Percentiles rank a stretch among this genome's conserved stretches.
Evolutionary conservation across 2,797 vertebrate genomes (phyloP).

Genomic region (Brotula barbata): DNA sequence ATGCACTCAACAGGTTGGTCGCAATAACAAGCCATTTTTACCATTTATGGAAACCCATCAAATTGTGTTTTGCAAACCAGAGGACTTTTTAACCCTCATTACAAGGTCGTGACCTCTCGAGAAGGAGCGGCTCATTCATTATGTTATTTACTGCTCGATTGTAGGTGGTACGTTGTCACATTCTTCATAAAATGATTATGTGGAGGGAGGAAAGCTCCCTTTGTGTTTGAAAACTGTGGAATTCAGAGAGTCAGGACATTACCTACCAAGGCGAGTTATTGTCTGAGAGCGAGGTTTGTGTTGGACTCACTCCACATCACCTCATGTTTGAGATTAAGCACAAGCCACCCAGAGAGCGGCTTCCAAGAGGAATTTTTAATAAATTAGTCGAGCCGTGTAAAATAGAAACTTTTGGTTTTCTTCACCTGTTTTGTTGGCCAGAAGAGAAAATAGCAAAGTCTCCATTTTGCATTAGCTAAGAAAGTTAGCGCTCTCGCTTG

Average conservation of each 20-base stretch:
- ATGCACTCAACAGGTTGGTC: conserved; percentile 32
- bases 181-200: conserved; percentile 38
- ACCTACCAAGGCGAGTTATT: conserved; percentile 61
- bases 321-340: conserved; percentile 75
- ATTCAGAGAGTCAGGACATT: conserved; percentile 59
- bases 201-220: conserved; percentile 33
- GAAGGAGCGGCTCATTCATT: conserved; percentile 6
- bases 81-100: conserved; percentile 33
- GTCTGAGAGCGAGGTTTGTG: conserved; percentile 69
- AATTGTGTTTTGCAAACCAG: conserved; percentile 41
- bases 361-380: conserved; percentile 76
- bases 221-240: conserved; percentile 54
- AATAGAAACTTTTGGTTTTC: conserved; percentile 29
- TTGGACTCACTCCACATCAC: conserved; percentile 74
- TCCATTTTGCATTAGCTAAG: no score
- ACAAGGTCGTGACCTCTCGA: conserved; percentile 37
- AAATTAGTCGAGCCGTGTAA: conserved; percentile 63
- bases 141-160: conserved; percentile 40
- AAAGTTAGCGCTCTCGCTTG: no score
- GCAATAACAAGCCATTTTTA: conserved; percentile 33
- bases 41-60: conserved; percentile 31
- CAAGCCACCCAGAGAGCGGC: conserved; percentile 74
- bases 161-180: conserved; percentile 42
- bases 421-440: no score
- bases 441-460: no score